Base-by-base conservation (phyloP, 1,140 invertebrate genomes). In the Trachymyrmex septentrionalis region DNA sequence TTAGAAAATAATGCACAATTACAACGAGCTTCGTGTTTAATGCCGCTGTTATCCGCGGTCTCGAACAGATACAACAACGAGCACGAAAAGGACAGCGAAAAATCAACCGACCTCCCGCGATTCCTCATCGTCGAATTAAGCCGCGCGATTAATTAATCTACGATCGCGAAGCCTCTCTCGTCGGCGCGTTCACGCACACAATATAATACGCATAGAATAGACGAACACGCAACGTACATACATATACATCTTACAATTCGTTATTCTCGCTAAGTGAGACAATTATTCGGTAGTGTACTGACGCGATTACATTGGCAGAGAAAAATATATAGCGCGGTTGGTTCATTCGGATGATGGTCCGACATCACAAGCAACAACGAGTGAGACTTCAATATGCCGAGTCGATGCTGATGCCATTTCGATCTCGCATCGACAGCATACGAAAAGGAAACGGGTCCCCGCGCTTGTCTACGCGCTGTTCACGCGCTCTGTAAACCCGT, bases 281-380 rank as follows among this genome's bases (percentile, higher is more conserved):
- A 48, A 81, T 77, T 84, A 84, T 84, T 71, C 80, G 69, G n/a
- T 61, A 75, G 34, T 81, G 48, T 81, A 69, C 38, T 61, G 38
- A 73, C 53, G 69, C 57, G 69, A 63, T 75, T 48, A 61, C 69
- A 73, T 61, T 19, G 55, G 38, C 81, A 69, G 77, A 85, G 75
- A 75, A 44, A 90, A 81, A 90, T 34, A 80, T 72, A 55, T 72
- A 67, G 38, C 80, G 80, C 69, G 57, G 69, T 82, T 90, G 82
- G 75, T 86, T 89, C 44, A 61, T 84, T 73, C 80, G 69, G 38
- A 73, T 59, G 53, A 61, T 72, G 53, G 50, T 63, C 69, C 67
- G 57, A 73, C 69, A 44, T 84, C 80, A 27, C 67, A 72, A 82
- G 53, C 78, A 72, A 71, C 63, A 80, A 80, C 77, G 64, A 81